These are phyloP conservation scores for Chionodraco myersi DNA, from an alignment of 2,113 vertebrate species.

Conservation along the genomic window DNA sequence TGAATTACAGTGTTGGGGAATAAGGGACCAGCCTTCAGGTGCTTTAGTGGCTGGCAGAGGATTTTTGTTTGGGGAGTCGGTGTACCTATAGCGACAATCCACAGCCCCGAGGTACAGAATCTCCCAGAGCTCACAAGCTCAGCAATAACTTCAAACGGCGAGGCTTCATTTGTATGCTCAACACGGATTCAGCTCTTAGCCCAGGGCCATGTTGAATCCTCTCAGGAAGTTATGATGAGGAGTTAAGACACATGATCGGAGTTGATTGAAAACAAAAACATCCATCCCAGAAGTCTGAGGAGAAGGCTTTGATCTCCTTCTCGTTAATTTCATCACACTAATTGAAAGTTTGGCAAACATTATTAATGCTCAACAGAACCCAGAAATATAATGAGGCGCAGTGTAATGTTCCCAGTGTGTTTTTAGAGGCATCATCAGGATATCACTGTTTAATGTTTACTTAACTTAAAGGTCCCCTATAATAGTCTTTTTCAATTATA, in stretches of 20 bases:
- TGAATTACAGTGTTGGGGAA: conserved; percentile 7
- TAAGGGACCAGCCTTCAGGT: conserved; percentile 17
- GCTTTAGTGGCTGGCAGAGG: background rate
- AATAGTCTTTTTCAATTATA: no score
- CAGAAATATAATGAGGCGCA: background rate
- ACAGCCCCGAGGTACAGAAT: conserved; percentile 32
- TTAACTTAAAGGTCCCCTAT: background rate
- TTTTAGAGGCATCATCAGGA: background rate
- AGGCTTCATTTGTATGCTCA: conserved; percentile 60
- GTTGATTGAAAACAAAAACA: conserved; percentile 57
- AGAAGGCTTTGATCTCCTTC: conserved; percentile 47
- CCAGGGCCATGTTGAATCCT: conserved; percentile 53
- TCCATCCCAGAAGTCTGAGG: conserved; percentile 16
- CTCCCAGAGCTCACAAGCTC: conserved; percentile 55
- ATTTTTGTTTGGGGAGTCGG: conserved; percentile 11
- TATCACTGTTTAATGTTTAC: background rate
- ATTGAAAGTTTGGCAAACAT: conserved; percentile 6
- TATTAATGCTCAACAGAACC: background rate
- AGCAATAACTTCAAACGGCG: conserved; percentile 53
- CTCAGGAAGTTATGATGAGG: conserved; percentile 49
- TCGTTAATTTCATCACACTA: conserved; percentile 44
- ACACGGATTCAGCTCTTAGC: conserved; percentile 30
- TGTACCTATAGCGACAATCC: conserved; percentile 32
- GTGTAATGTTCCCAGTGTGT: no score
- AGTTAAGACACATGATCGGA: conserved; percentile 55